Evolutionary conservation across 2,888 invertebrate species (phyloP), one percentile per base, ranked within the genome.

Genomic region (Drosophila anomalata): DNA sequence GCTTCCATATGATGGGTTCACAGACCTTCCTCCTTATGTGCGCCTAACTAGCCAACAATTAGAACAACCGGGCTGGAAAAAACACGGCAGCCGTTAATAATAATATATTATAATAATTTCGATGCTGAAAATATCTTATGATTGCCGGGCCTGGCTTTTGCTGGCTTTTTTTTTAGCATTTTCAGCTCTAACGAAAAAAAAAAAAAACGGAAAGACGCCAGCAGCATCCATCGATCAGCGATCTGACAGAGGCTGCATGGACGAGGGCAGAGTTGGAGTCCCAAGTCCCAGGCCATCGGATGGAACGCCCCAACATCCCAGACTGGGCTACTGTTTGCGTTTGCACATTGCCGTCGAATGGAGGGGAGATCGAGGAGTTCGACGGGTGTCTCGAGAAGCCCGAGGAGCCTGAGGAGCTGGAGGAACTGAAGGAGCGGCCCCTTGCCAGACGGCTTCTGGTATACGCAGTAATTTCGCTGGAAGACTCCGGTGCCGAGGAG

Each of bases 401-500:
- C 20, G 20, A 33, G 33, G 2, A n/a, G 50, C 4, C 8, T 14
- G 44, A 29, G 22, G 59, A 26, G 17, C 20, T 14, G 12, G 26
- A 33, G 36, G 31, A 11, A 36, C n/a, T 44, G 9, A 55, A 41
- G 59, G 71, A 76, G 60, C 61, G 52, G 54, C 74, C 73, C 79
- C 75, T 71, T 75, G 89, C 86, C 89, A 78, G 85, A 86, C 88
- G 85, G 91, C 91, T 91, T 90, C 91, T 91, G 91, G 90, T 90
- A 86, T 91, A 91, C 91, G 91, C 91, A 91, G 91, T 91, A 91
- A 91, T 91, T 91, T 91, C 82, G 89, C 55, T 77, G 62, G 70
- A 67, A 46, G 65, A 53, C 17, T 50, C 22, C 41, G 54, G n/a
- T 57, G 47, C 53, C 41, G 56, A 56, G 51, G 56, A 29, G 29